These are phyloP conservation scores for Drosophila littoralis DNA, from an alignment of 1,140 invertebrate genomes.

Conservation along the genomic window DNA sequence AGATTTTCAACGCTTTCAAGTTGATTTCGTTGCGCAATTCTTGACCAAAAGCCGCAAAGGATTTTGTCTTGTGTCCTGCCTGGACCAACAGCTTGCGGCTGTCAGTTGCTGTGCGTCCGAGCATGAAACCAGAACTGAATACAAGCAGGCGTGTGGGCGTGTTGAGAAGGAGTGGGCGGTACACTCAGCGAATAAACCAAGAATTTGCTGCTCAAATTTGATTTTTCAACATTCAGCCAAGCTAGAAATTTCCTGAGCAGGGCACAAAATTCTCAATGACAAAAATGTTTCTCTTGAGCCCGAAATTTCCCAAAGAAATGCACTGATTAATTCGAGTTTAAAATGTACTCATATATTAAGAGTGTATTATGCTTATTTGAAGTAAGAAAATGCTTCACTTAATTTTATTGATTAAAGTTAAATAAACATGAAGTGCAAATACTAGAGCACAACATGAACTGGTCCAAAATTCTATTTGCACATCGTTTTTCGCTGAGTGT, in stretches of 20 bases:
- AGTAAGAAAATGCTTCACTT: too few species aligned
- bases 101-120: conserved; percentile 40
- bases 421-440: too few species aligned
- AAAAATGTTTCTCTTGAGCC: too few species aligned
- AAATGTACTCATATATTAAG: too few species aligned
- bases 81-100: conserved; percentile 12
- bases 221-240: too few species aligned
- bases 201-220: neutral
- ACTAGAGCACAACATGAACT: too few species aligned
- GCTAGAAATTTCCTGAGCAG: neutral
- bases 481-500: neutral
- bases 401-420: too few species aligned
- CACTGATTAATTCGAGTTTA: too few species aligned
- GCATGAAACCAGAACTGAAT: conserved; percentile 46
- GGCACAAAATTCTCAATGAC: too few species aligned
- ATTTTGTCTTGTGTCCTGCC: conserved; percentile 54
- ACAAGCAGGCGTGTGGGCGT: neutral
- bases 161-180: too few species aligned
- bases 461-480: too few species aligned
- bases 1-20: conserved; percentile 58
- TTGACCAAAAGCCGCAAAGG: conserved; percentile 73
- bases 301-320: neutral
- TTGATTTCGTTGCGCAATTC: conserved; percentile 73
- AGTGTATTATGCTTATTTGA: too few species aligned
- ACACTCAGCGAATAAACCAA: neutral